A percentile compares a stretch with the other conserved stretches of the same genome.
Conservation (phyloP, 2,888 invertebrate species). For the Agrilus cyanescens region DNA sequence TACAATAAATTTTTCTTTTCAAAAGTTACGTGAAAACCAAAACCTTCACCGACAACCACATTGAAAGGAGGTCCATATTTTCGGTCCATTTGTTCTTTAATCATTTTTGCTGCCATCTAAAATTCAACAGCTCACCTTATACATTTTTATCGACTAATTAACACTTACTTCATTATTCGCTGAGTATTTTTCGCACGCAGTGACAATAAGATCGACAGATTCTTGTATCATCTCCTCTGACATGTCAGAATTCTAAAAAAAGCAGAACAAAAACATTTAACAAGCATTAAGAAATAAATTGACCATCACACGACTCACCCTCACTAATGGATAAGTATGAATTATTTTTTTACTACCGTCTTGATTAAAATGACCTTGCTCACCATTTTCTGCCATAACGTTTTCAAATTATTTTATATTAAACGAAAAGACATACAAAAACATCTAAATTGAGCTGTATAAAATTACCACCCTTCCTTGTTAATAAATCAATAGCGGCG, state of each 20-base stretch:
- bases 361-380: slow-evolving; percentile 22
- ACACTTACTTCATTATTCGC: slow-evolving; percentile 65
- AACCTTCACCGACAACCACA: slow-evolving; percentile 92
- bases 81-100: slow-evolving; percentile 92
- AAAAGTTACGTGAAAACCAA: slow-evolving; percentile 85
- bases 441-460: slow-evolving; percentile 2
- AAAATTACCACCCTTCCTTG: neutral
- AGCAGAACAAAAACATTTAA: slow-evolving; percentile 6
- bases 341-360: slow-evolving; percentile 53
- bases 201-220: slow-evolving; percentile 80
- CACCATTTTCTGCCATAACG: slow-evolving; percentile 15
- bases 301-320: slow-evolving; percentile 45
- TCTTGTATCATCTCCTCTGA: slow-evolving; percentile 84
- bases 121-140: slow-evolving; percentile 5
- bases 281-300: slow-evolving; percentile 17
- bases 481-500: neutral
- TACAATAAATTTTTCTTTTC: slow-evolving; percentile 80
- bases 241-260: slow-evolving; percentile 82
- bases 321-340: slow-evolving; percentile 72
- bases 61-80: slow-evolving; percentile 92
- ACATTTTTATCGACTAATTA: slow-evolving; percentile 1
- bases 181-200: slow-evolving; percentile 85
- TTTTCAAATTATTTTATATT: neutral
- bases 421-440: neutral
- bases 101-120: slow-evolving; percentile 79